Evolutionary conservation across 2,797 vertebrate species (phyloP), one percentile per base, ranked within the genome.

Genomic region (Mormyrops boulengeri): DNA sequence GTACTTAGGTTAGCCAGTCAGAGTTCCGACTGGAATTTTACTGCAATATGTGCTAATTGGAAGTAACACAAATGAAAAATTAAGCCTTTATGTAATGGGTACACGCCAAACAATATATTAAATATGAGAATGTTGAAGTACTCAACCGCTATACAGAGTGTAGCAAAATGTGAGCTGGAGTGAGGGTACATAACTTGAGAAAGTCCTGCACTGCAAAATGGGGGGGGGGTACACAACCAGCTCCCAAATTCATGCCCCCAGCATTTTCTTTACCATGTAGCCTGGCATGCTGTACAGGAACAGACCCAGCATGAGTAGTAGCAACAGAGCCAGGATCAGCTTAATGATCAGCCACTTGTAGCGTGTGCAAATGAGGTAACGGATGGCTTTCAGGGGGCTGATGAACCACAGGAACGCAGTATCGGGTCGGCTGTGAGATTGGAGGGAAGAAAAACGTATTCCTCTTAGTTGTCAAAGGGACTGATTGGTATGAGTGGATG

Each of bases 261-360:
- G 93, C 88, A 98, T 96, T 93, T 98, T 98, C 95, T 98, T 98
- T 92, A 98, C 97, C 97, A 97, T 98, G 94, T 98, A 98, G 89
- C 97, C 97, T 0, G 97, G 98, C 94, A 97, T 97, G 96, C 96
- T 98, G 95, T 98, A 98, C 92, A 99, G 94, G 95, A 98, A 98
- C 92, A 98, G 95, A 44, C 93, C 97, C 9, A 98, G 91, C 96
- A 98, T 96, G 90, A 95, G 93, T 92, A 98, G 92, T 22, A 97
- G 91, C 93, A 98, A 91, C 62, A 99, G 92, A 7, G 95, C 97
- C 92, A 97, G 91, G 91, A 97, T 94, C 3, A 98, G 96, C 95
- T 97, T 98, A 96, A 98, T 96, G 95, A 96, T 95, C 69, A 98
- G 96, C 97, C 97, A 98, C 94, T 98, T 97, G 96, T 98, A 98